Percentiles rank a stretch among this genome's conserved stretches.
Conservation (phyloP, 2,888 invertebrate species). For the Apotomis capreana region DNA sequence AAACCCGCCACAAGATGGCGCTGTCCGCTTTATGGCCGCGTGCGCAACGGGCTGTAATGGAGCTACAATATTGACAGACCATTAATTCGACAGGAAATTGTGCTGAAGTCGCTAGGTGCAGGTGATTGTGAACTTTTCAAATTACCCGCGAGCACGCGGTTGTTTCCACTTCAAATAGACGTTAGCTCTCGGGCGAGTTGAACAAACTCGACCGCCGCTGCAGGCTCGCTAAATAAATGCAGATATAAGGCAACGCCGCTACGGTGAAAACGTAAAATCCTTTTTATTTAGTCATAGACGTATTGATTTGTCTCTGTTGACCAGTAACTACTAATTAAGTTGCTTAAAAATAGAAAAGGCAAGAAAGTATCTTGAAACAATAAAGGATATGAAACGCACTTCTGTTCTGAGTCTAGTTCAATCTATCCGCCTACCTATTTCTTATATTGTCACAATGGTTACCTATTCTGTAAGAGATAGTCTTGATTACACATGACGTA, state of each 20-base stretch:
- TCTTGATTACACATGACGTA: too few species aligned
- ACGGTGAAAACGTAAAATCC: neutral
- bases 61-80: slow-evolving; percentile 82
- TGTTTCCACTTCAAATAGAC: slow-evolving; percentile 73
- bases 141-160: slow-evolving; percentile 76
- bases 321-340: too few species aligned
- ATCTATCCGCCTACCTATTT: too few species aligned
- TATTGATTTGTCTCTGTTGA: neutral
- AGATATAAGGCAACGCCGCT: slow-evolving; percentile 4
- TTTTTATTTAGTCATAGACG: neutral
- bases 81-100: slow-evolving; percentile 82
- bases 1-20: slow-evolving; percentile 75
- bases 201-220: slow-evolving; percentile 54
- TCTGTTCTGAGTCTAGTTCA: too few species aligned
- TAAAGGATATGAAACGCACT: too few species aligned
- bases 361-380: too few species aligned
- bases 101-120: slow-evolving; percentile 76
- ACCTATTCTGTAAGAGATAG: too few species aligned
- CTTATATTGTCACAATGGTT: too few species aligned
- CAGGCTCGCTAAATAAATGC: slow-evolving; percentile 30
- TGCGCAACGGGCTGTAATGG: slow-evolving; percentile 78
- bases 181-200: slow-evolving; percentile 52
- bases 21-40: slow-evolving; percentile 75
- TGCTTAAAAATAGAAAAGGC: too few species aligned
- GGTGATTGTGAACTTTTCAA: slow-evolving; percentile 83